These are phyloP conservation scores for Drosophila gaucha DNA, from an alignment of 2,888 invertebrate species.

Conservation along the genomic window DNA sequence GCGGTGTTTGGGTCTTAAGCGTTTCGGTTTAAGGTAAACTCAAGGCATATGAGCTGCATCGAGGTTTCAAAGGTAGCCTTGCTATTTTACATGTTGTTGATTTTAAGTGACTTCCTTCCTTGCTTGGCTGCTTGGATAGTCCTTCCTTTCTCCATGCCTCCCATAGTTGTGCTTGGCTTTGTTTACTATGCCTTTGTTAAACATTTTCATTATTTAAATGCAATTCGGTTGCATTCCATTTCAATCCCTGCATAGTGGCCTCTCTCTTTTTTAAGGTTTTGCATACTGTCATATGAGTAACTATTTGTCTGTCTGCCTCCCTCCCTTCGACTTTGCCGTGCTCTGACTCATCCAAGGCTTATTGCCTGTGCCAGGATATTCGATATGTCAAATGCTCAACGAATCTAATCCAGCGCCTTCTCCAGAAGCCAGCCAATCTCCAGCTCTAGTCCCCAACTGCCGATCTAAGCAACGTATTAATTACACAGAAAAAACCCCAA, in stretches of 20 bases:
- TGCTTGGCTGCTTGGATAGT: constrained; percentile 27
- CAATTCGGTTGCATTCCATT: constrained; percentile 43
- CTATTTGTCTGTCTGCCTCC: constrained; percentile 44
- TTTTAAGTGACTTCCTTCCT: constrained; percentile 67
- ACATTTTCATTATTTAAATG: constrained; percentile 69
- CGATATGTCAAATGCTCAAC: too few species aligned
- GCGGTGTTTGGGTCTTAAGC: background rate
- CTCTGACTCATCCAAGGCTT: too few species aligned
- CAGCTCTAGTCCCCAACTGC: constrained; percentile 1
- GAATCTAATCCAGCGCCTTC: constrained; percentile 28
- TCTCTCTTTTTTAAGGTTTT: constrained; percentile 7
- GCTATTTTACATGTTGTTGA: constrained; percentile 69
- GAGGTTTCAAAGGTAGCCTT: constrained; percentile 53
- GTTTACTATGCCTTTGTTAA: constrained; percentile 52
- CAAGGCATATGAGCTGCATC: constrained; percentile 30
- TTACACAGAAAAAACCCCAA: constrained; percentile 20
- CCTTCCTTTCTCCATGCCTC: background rate
- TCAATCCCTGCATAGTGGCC: constrained; percentile 19
- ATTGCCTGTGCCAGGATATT: constrained; percentile 27
- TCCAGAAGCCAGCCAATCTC: constrained; percentile 43
- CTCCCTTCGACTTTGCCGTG: background rate
- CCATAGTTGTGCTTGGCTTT: constrained; percentile 25
- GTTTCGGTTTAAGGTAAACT: constrained; percentile 5
- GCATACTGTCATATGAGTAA: constrained; percentile 55
- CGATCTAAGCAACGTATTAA: constrained; percentile 41